Conservation (phyloP, 2,113 vertebrate species). For the Crotalus horridus region DNA sequence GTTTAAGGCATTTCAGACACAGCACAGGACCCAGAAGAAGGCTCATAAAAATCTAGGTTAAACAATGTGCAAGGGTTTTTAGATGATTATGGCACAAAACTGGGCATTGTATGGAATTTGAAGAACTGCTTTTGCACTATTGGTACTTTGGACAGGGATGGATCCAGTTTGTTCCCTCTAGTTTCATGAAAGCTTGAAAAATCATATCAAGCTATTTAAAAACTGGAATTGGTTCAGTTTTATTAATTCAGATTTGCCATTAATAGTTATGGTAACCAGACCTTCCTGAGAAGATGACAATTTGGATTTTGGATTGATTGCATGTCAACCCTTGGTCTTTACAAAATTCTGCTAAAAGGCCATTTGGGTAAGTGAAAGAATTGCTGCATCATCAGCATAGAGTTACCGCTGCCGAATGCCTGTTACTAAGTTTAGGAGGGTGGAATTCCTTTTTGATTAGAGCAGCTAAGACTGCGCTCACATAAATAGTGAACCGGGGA, state of each 20-base stretch:
- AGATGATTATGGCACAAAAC: background rate
- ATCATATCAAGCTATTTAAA: background rate
- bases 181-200: background rate
- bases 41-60: background rate
- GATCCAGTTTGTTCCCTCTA: background rate
- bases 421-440: background rate
- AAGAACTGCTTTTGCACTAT: background rate
- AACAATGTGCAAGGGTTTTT: background rate
- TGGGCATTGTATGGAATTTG: background rate
- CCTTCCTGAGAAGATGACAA: background rate
- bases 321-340: background rate
- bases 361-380: background rate
- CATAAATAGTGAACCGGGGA: background rate
- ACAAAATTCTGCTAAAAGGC: background rate
- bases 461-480: background rate
- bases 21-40: background rate
- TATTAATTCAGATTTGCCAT: background rate
- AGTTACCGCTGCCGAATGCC: background rate
- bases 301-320: background rate
- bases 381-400: background rate
- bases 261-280: background rate
- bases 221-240: background rate
- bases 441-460: background rate
- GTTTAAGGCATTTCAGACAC: background rate
- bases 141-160: background rate